Base-by-base conservation (phyloP, 1,140 invertebrate genomes). In the Tenebrio molitor region DNA sequence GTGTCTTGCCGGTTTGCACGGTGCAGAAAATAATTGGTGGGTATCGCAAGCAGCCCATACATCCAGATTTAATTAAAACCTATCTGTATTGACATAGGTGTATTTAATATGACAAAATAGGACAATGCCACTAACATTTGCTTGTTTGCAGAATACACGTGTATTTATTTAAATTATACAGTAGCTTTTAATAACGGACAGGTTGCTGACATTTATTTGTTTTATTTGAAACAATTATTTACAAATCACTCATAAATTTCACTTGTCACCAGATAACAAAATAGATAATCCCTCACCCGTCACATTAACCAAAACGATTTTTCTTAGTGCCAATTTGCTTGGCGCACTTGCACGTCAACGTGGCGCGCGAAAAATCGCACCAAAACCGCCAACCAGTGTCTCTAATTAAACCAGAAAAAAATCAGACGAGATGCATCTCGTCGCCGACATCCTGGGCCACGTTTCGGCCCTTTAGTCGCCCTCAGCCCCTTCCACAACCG, bases 221-320 rank as follows among this genome's bases (percentile, higher is more conserved):
- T 73, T 63, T 69, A 73, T 73, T 73, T 73, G 72, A 69, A 73
- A 73, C 65, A 73, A 73, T 69, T 73, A 73, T 73, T 73, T 67
- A 73, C 72, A 73, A 73, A 73, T 73, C 72, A 73, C 72, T 73
- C 46, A 50, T 73, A 73, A 73, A 63, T 39, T 73, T 69, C 72
- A 73, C 66, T 64, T 71, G 23, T 71, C 50, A 58, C 36, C 34
- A 62, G 65, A 68, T 68, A 68, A 68, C 65, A 68, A 33, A 68
- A 65, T 42, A 39, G 62, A 65, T 65, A 65, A 65, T 65, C 62
- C 39, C 33, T 65, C 62, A 65, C 62, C 62, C 62, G 62, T 19
- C 19, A 58, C 15, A 58, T 29, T 58, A 58, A 58, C 23, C 50
- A 58, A 58, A 58, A 58, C 50, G 50, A 33, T 25, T 29, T 58